These are phyloP conservation scores for Microcebus griseorufus DNA, from an alignment of 2,113 vertebrate species.

Conservation along the genomic window DNA sequence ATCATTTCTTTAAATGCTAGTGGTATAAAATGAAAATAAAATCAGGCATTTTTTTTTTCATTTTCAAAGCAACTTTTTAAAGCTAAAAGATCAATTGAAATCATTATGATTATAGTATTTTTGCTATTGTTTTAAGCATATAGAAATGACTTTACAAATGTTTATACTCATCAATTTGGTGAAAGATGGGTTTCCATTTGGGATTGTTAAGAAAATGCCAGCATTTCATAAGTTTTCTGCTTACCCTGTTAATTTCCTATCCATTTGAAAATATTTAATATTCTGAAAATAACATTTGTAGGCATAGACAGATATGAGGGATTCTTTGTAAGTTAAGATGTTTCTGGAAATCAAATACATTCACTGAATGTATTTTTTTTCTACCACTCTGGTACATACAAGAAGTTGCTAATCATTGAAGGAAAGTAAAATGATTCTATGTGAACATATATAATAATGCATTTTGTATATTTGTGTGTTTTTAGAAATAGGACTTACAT, in stretches of 20 bases:
- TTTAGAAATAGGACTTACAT: not conserved
- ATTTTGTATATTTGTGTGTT: not conserved
- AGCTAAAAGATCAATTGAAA: not conserved
- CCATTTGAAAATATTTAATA: not conserved
- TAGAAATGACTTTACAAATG: not conserved
- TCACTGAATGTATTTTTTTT: not conserved
- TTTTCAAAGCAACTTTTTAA: constrained; percentile 22
- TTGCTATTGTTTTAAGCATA: not conserved
- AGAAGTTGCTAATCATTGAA: not conserved
- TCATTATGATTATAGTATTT: not conserved
- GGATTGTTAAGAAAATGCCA: not conserved
- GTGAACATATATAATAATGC: not conserved
- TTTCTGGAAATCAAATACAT: not conserved
- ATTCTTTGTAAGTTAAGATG: not conserved
- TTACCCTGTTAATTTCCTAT: not conserved
- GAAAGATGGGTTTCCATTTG: not conserved
- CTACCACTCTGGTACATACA: not conserved
- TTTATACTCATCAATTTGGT: not conserved
- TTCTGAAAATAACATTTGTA: not conserved
- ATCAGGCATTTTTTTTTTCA: not conserved
- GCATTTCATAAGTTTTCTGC: not conserved
- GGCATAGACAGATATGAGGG: not conserved
- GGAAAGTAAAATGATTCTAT: not conserved
- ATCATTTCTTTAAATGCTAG: not conserved
- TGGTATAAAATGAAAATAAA: not conserved